phyloP scores from a whole-genome alignment of 2,113 vertebrate species.

The Pituophis catenifer region DNA sequence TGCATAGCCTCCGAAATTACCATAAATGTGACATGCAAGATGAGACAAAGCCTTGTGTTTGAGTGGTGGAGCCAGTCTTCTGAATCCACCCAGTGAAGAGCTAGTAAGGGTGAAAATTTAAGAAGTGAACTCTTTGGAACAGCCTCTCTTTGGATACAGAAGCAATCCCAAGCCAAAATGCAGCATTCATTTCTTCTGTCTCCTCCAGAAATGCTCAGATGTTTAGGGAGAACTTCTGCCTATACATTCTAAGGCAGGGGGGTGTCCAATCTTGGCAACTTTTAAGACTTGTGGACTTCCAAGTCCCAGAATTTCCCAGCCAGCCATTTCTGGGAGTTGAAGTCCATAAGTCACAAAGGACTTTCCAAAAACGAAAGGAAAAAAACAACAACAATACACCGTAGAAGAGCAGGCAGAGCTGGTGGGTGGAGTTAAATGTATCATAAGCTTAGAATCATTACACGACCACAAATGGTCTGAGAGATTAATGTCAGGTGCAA shows the following conservation, averaged over 20 bases:
- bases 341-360: not conserved
- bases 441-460: not conserved
- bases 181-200: not conserved
- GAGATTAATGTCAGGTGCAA: not conserved
- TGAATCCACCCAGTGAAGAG: rapidly evolving
- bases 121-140: not conserved
- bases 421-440: not conserved
- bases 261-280: not conserved
- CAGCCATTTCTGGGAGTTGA: not conserved
- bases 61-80: not conserved
- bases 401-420: not conserved
- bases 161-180: not conserved
- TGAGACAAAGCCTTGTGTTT: not conserved
- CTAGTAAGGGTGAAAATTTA: not conserved
- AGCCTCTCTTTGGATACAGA: not conserved
- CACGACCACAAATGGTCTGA: not conserved
- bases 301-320: not conserved
- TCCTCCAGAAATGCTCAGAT: not conserved
- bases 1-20: constrained; percentile 51
- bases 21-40: not conserved
- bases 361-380: not conserved
- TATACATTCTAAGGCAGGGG: not conserved
- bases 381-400: not conserved
- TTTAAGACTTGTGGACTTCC: not conserved
- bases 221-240: not conserved